phyloP scores from a whole-genome alignment of 2,113 vertebrate species.

The Irena cyanogastra region DNA sequence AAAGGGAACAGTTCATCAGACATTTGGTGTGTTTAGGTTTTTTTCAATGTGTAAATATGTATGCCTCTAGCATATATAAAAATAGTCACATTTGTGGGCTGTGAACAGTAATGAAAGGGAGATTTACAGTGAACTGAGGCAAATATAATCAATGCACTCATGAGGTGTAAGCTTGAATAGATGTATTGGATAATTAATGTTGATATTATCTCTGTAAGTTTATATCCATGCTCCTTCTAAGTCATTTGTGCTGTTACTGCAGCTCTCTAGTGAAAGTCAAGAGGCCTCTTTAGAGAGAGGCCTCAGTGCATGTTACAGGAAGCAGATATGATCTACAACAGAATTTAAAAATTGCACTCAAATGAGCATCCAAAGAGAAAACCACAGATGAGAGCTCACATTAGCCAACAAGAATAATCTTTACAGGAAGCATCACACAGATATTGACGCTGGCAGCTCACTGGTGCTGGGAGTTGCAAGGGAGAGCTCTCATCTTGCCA shows the following conservation, averaged over 20 bases:
- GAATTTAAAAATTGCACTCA: background rate
- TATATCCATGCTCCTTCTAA: background rate
- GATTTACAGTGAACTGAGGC: background rate
- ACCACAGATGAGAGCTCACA: background rate
- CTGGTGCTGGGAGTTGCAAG: background rate
- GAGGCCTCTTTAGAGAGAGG: background rate
- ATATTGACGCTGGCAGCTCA: background rate
- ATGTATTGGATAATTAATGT: background rate
- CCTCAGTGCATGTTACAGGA: conserved; percentile 15
- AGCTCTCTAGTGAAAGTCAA: conserved; percentile 23
- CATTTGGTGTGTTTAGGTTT: background rate
- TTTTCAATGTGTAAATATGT: background rate
- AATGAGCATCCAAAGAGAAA: conserved; percentile 10
- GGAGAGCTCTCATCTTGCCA: background rate
- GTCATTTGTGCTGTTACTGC: background rate
- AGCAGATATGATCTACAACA: background rate
- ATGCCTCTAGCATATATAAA: background rate
- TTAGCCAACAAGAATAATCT: background rate
- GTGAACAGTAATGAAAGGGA: background rate
- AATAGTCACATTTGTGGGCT: background rate
- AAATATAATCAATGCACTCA: background rate
- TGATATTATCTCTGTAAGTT: background rate
- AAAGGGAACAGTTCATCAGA: background rate
- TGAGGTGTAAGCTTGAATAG: background rate
- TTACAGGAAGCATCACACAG: background rate